Evolutionary conservation across 2,797 vertebrate genomes (phyloP), one percentile per base, ranked within the genome.

Genomic region (Menidia menidia): DNA sequence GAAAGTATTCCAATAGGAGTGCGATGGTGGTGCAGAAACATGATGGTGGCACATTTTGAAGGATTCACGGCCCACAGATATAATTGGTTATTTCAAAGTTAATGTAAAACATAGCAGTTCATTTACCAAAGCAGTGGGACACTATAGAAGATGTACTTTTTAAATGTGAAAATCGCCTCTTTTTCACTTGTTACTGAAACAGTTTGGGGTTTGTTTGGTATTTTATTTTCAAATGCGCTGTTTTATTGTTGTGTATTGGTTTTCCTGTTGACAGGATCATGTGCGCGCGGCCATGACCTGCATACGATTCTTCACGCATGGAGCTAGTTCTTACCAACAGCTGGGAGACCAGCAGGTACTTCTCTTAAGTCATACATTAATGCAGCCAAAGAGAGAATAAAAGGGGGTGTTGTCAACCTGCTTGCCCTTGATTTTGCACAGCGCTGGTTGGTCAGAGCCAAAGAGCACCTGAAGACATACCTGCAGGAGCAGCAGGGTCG

Each of bases 211-310:
- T 25, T 25, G 1, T 25, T 25, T 25, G 25, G 25, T 25, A 25
- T 25, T 48, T 39, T 15, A 30, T 18, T 16, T 44, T 19, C 3
- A 15, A n/a, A 2, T 6, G 2, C 0, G 13, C 18, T 4, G 4
- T 57, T 58, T 30, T 15, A 19, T 39, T 3, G 14, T 35, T 47
- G 5, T 32, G 13, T 65, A 68, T 43, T n/a, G 2, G 2, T 57
- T 3, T 77, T 63, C 57, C 2, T 81, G 67, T 64, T 15, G 1
- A 13, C 87, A 99, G 98, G 98, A 99, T 91, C 96, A 99, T 0
- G 95, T 99, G 51, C 96, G 98, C 54, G 97, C 98, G 0, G 97
- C 98, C 48, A 99, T 99, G 97, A 99, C 97, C 10, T 99, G 98
- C 67, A 99, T 99, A 71, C 90, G 96, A 8, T 99, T 99, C 94